phyloP scores from a whole-genome alignment of 2,113 vertebrate species.

The Seriola dumerili region DNA sequence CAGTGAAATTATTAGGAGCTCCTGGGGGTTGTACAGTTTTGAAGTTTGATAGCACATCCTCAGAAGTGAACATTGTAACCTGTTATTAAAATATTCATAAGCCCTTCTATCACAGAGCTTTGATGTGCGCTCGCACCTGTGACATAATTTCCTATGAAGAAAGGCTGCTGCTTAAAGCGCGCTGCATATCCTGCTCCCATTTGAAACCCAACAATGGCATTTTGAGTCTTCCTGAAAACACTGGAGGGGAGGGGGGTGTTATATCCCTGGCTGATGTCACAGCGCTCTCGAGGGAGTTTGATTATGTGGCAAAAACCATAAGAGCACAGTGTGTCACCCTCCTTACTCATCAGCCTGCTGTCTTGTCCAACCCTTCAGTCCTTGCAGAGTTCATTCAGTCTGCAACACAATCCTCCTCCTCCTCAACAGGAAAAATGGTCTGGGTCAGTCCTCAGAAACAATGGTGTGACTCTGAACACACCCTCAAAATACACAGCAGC shows the following conservation, averaged over 20 bases:
- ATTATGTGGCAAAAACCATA: not conserved
- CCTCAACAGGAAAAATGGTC: constrained; percentile 20
- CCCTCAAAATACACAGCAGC: not conserved
- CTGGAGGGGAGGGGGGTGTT: not conserved
- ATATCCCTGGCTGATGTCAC: not conserved
- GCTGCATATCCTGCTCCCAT: constrained; percentile 5
- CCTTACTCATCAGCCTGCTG: not conserved
- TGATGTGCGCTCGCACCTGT: constrained; percentile 60
- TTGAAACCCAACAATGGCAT: constrained; percentile 37
- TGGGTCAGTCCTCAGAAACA: constrained; percentile 23
- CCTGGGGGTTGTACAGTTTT: constrained; percentile 18
- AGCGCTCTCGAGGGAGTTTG: not conserved
- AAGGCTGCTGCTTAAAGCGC: constrained; percentile 25
- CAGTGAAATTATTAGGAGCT: constrained; percentile 28
- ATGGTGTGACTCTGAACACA: constrained; percentile 13
- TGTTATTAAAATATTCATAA: constrained; percentile 63
- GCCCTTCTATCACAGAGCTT: constrained; percentile 39
- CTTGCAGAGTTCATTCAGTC: not conserved
- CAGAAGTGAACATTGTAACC: constrained; percentile 56
- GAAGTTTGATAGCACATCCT: constrained; percentile 48
- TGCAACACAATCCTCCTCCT: not conserved
- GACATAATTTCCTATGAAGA: constrained; percentile 35
- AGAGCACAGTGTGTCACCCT: not conserved
- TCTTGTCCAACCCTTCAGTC: not conserved
- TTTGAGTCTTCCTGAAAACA: not conserved